phyloP scores from a whole-genome alignment of 1,140 invertebrate genomes.

The Phortica variegata region DNA sequence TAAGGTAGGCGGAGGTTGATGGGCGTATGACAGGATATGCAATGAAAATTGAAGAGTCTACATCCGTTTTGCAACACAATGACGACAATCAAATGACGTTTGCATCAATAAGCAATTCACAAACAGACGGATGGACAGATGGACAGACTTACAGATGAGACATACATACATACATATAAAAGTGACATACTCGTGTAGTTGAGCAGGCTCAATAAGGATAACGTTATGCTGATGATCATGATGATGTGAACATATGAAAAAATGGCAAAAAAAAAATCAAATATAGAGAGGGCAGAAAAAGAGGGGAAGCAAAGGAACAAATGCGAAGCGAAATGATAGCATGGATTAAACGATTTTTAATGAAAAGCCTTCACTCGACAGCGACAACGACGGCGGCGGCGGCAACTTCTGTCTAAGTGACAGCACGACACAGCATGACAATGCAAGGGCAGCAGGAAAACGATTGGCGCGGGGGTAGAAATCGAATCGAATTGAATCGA shows the following conservation, averaged over 20 bases:
- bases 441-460: no score
- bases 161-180: no score
- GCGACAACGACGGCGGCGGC: not conserved
- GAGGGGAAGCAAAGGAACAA: not conserved
- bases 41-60: slow-evolving; percentile 48
- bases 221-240: slow-evolving; percentile 5
- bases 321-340: slow-evolving; percentile 36
- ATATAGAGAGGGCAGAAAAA: not conserved
- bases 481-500: no score
- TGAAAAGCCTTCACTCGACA: slow-evolving; percentile 49
- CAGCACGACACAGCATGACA: slow-evolving; percentile 3
- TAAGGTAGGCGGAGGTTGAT: not conserved
- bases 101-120: slow-evolving; percentile 53
- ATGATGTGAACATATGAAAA: slow-evolving; percentile 1
- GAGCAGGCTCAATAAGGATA: slow-evolving; percentile 20
- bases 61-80: slow-evolving; percentile 40
- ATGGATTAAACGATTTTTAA: slow-evolving; percentile 56
- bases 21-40: slow-evolving; percentile 31
- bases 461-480: no score
- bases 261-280: slow-evolving; percentile 1
- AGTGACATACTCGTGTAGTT: no score
- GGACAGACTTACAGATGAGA: no score
- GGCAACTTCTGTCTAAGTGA: no score
- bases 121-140: slow-evolving; percentile 13
- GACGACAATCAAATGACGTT: slow-evolving; percentile 55